A percentile compares a stretch with the other conserved stretches of the same genome.
Evolutionary conservation across 2,797 vertebrate species (phyloP).

Genomic region (Muscicapa striata): DNA sequence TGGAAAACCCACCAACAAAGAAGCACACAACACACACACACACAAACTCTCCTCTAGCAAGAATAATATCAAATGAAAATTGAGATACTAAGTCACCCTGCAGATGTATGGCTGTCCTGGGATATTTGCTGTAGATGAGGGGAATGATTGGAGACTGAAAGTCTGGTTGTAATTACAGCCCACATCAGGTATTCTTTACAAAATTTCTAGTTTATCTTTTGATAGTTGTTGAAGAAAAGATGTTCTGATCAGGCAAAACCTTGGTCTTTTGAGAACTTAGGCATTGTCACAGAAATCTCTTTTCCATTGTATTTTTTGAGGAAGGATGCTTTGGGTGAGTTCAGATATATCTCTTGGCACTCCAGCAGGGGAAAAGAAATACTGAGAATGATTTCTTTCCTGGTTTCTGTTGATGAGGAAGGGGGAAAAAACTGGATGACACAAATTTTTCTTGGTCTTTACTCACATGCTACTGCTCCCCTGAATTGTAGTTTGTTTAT

Average conservation of each 20-base stretch:
- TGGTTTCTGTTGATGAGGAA: background rate
- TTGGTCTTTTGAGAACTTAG: background rate
- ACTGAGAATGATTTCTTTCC: background rate
- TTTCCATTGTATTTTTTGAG: background rate
- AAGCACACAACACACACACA: no score
- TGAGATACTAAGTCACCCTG: background rate
- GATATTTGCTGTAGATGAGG: background rate
- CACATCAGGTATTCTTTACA: background rate
- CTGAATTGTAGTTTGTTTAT: background rate
- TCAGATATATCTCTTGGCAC: background rate
- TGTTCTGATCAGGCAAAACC: background rate
- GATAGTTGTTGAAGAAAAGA: background rate
- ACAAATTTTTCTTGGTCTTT: background rate
- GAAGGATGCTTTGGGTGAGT: background rate
- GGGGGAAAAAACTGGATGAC: background rate
- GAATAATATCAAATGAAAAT: background rate
- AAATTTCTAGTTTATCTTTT: background rate
- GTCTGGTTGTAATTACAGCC: background rate
- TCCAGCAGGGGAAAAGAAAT: background rate
- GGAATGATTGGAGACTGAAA: background rate
- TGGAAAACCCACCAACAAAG: background rate
- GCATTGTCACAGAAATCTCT: background rate
- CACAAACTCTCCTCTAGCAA: background rate
- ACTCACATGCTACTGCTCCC: background rate
- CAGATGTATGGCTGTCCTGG: background rate